Evolutionary conservation across 2,888 invertebrate genomes (phyloP), one percentile per base, ranked within the genome.

Genomic region (Hypsopygia costalis): DNA sequence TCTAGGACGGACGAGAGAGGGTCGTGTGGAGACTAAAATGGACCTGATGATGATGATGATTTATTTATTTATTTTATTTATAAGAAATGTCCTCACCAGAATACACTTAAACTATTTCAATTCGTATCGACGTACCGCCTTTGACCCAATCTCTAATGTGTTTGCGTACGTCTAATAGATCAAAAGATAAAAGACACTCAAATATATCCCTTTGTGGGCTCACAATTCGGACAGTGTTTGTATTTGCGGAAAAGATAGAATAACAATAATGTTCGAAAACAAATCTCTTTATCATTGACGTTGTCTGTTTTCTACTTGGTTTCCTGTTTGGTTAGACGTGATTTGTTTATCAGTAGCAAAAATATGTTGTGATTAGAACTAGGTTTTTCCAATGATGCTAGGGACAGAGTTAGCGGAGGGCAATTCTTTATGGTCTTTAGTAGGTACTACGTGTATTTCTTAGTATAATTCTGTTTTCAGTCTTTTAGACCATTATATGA

Each of bases 91-190:
- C 16, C 4, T 2, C 16, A 16, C 2, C 16, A 2, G 4, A 16
- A 16, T 16, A 16, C 4, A 16, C 16, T 4, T 16, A 16, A 25
- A 25, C 25, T 25, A 25, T 25, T 25, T 25, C 25, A 6, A 32
- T 11, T 16, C 12, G 12, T 6, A 20, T 32, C 32, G 9, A 11
- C 7, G 20, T 8, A 25, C 28, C 28, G 36, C 16, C 27, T 12
- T 12, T 8, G 6, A 1, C 12, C 29, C 29, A 20, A 29, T 36
- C 36, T 29, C 10, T 36, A 36, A 36, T 36, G 30, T 30, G 36
- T 36, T 36, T 36, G 36, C 28, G 20, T 30, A 36, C 28, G 28
- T 36, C 35, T 36, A 36, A 29, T 21, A 36, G 36, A 36, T 36
- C 36, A 36, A 36, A 36, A 36, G 36, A 36, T 36, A 30, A 36